Evolutionary conservation across 2,797 vertebrate species (phyloP), one percentile per base, ranked within the genome.

Genomic region (Tachyglossus aculeatus): DNA sequence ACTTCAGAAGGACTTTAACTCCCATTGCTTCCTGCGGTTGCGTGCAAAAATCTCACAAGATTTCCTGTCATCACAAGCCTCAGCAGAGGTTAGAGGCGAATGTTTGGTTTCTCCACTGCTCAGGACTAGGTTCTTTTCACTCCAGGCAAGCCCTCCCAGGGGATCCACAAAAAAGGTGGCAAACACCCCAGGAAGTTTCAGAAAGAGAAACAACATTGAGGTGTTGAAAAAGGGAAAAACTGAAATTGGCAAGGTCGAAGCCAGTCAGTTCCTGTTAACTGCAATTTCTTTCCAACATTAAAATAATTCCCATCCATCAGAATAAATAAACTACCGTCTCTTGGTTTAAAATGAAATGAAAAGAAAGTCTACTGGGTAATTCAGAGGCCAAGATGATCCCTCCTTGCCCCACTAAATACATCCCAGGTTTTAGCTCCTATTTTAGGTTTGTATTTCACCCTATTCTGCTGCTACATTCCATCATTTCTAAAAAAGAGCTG

Each of bases 401-500:
- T 64, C 16, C 9, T 51, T 21, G 2, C 9, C 9, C 66, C 21
- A 13, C 9, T 38, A 34, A 38, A 47, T 34, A 38, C 16, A 25
- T 57, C 40, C 44, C 14, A 47, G 29, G 21, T 13, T 60, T 54
- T 69, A 19, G 40, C 44, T 80, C 18, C 75, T 68, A 56, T 4
- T 79, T 33, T 81, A 60, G 14, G 50, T 16, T 66, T 60, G 6
- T 43, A 24, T 70, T 75, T 65, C 70, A 45, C 59, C 85, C 58
- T 64, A 18, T 24, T 37, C 38, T 52, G 25, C 0, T 0, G 39
- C 27, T 27, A 33, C 0, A 0, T 71, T 67, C 34, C 69, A 54
- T 65, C 2, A 0, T 76, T 85, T 86, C 43, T 81, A 63, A 81
- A 86, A 54, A 0, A 44, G 51, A 76, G 24, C 74, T 62, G 58